These are phyloP conservation scores for Rhadinocentrus ornatus DNA, from an alignment of 2,797 vertebrate genomes.

Conservation along the genomic window DNA sequence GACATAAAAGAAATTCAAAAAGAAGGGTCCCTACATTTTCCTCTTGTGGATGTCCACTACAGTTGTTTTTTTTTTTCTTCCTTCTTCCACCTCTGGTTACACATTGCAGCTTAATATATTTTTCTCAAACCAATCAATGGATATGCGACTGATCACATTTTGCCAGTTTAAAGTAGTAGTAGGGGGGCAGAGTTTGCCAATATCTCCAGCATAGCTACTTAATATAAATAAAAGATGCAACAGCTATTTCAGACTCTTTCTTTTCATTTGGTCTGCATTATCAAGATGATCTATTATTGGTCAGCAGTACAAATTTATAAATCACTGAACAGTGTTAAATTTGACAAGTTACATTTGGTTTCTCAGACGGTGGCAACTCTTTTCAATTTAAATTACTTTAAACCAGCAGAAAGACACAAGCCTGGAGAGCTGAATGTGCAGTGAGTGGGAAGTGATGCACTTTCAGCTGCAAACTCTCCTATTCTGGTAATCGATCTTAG, in stretches of 20 bases:
- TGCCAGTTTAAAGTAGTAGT: not conserved
- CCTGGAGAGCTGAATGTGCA: not conserved
- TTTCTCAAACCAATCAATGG: too few species aligned
- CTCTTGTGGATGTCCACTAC: too few species aligned
- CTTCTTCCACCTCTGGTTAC: too few species aligned
- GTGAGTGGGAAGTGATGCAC: not conserved
- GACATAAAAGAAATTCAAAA: too few species aligned
- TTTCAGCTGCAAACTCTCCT: not conserved
- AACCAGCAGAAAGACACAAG: not conserved
- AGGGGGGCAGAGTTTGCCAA: not conserved
- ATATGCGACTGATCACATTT: too few species aligned
- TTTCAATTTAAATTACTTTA: not conserved
- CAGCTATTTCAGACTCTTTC: too few species aligned
- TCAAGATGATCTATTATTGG: not conserved
- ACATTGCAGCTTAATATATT: too few species aligned
- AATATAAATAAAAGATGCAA: not conserved
- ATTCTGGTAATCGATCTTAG: constrained; percentile 34
- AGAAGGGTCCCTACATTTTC: too few species aligned
- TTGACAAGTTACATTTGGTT: not conserved
- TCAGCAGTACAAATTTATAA: not conserved
- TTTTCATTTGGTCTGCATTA: not conserved
- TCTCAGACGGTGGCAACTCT: not conserved
- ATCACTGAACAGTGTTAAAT: not conserved
- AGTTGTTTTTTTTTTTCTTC: too few species aligned
- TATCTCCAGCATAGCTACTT: not conserved